phyloP scores from a whole-genome alignment of 2,888 invertebrate species.

The Nomada lathburiana region DNA sequence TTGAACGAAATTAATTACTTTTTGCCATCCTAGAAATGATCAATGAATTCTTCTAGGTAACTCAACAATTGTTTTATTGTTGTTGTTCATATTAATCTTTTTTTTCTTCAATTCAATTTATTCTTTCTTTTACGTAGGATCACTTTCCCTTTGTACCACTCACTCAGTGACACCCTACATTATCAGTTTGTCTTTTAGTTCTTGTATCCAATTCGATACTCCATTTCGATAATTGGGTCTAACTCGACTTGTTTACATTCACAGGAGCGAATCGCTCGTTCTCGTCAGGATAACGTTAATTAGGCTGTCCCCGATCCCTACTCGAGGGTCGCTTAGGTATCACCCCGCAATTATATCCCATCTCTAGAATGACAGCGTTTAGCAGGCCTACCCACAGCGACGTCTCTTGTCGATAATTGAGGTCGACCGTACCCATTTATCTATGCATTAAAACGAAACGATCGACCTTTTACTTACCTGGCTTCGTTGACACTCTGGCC shows the following conservation, averaged over 20 bases:
- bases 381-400: slow-evolving; percentile 48
- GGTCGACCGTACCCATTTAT: slow-evolving; percentile 68
- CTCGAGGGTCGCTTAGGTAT: slow-evolving; percentile 57
- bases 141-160: background rate
- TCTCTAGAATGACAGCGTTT: slow-evolving; percentile 63
- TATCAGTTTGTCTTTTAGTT: slow-evolving; percentile 28
- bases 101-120: no score
- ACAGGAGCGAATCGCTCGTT: slow-evolving; percentile 33
- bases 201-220: slow-evolving; percentile 57
- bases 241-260: slow-evolving; percentile 59
- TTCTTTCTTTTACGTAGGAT: background rate
- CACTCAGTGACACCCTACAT: background rate
- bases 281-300: slow-evolving; percentile 66
- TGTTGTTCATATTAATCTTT: no score
- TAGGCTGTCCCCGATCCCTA: slow-evolving; percentile 56
- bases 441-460: slow-evolving; percentile 54
- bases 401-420: slow-evolving; percentile 69
- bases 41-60: no score
- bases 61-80: no score
- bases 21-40: no score
- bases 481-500: background rate
- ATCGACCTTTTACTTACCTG: slow-evolving; percentile 26
- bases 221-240: slow-evolving; percentile 65
- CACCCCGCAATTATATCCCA: slow-evolving; percentile 57
- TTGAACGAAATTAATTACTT: no score